Base-by-base conservation (phyloP, 2,113 vertebrate genomes). In the Spheniscus mendiculus region DNA sequence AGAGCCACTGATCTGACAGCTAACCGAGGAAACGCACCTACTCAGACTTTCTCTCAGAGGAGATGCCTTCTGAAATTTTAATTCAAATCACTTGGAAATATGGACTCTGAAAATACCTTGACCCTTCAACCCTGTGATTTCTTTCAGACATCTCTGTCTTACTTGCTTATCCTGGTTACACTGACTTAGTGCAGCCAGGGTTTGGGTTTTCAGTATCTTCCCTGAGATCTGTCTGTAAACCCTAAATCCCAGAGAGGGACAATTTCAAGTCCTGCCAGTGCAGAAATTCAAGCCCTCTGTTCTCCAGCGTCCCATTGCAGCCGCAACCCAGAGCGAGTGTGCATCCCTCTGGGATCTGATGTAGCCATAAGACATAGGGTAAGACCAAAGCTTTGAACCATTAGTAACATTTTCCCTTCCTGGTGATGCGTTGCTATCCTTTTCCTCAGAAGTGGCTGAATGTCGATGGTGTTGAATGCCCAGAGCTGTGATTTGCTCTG, bases 291-390 rank as follows among this genome's bases (percentile, higher is more conserved):
- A 58, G 3, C 17, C 18, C 21, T 38, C 9, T 45, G 4, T n/a
- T 83, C 25, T 32, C 18, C 27, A 42, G 11, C 15, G 44, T 80
- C 49, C 47, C 36, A 18, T 1, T 2, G 5, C 32, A 52, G 40
- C 15, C 1, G 0, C 21, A 26, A 2, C 10, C 4, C 56, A 34
- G 52, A 55, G 26, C 0, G 7, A 52, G 27, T 0, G 2, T 9
- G 20, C 5, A 7, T 80, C 49, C 2, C 2, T 14, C 49, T 62
- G 56, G 67, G 47, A 29, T 32, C 62, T 26, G 61, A 34, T 2
- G 12, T 83, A 89, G 15, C 72, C 12, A 0, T 7, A 26, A 22
- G 59, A 58, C 4, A 2, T 4, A 4, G 26, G 25, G 22, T 19
- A 26, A 53, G 38, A 25, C 16, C 27, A n/a, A 7, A 13, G 22